Percentiles rank a stretch among this genome's conserved stretches.
Evolutionary conservation across 2,888 invertebrate species (phyloP).

Genomic region (Cerastis leucographa): DNA sequence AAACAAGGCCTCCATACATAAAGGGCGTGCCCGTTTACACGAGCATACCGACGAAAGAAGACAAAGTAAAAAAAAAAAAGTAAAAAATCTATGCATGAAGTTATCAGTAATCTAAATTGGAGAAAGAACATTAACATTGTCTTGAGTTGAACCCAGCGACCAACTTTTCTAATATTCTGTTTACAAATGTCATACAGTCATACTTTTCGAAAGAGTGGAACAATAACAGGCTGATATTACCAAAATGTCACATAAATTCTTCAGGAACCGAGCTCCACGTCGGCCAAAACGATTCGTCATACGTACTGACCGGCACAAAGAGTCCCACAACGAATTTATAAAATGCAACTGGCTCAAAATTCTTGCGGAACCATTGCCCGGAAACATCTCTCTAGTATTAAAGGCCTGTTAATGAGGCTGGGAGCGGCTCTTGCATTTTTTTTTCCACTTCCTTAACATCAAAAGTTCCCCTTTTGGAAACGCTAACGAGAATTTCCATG

Average conservation of each 20-base stretch:
- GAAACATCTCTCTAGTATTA: conserved; percentile 81
- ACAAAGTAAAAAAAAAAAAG: no score
- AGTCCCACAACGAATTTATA: conserved; percentile 53
- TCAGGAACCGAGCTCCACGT: conserved; percentile 8
- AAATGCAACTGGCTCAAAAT: conserved; percentile 73
- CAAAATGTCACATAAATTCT: conserved; percentile 38
- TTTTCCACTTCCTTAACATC: conserved; percentile 86
- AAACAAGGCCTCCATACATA: no score
- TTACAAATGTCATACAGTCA: background rate
- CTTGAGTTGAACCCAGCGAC: no score
- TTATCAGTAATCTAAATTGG: no score
- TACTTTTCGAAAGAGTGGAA: conserved; percentile 21
- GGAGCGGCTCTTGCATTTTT: conserved; percentile 84
- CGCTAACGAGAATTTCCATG: conserved; percentile 88
- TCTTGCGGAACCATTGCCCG: conserved; percentile 74
- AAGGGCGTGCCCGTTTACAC: no score
- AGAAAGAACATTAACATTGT: no score
- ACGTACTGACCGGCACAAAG: conserved; percentile 23
- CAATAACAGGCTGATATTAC: conserved; percentile 33
- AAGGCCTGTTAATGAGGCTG: conserved; percentile 87
- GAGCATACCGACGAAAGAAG: no score
- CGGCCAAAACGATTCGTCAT: conserved; percentile 42
- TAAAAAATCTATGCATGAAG: no score
- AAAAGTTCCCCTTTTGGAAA: conserved; percentile 88
- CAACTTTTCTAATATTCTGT: no score